phyloP scores from a whole-genome alignment of 2,797 vertebrate genomes.

The Acomys russatus region DNA sequence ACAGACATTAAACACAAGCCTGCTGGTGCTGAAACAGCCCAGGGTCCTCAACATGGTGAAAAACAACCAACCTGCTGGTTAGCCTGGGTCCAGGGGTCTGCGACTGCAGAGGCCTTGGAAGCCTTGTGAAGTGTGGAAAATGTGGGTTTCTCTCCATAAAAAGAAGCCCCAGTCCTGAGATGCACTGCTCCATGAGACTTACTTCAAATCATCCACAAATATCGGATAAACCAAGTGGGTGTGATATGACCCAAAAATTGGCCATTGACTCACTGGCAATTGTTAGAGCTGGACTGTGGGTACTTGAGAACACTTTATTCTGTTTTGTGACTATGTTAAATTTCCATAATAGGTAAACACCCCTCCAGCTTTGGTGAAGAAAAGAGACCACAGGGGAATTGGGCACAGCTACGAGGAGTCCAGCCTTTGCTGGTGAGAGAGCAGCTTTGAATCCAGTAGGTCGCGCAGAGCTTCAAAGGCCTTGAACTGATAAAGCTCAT shows the following conservation, averaged over 20 bases:
- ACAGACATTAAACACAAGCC: not conserved
- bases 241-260: not conserved
- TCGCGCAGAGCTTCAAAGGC: not conserved
- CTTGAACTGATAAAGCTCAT: not conserved
- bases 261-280: not conserved
- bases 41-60: not conserved
- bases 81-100: not conserved
- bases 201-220: constrained; percentile 10
- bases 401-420: not conserved
- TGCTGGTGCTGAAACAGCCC: not conserved
- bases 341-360: not conserved
- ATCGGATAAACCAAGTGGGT: not conserved
- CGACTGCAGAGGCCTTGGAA: not conserved
- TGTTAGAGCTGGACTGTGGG: not conserved
- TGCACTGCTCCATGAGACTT: not conserved
- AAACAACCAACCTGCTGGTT: not conserved
- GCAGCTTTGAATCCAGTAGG: not conserved
- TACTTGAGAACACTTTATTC: not conserved
- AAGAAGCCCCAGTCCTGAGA: not conserved
- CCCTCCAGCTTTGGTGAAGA: not conserved
- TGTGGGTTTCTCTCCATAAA: not conserved
- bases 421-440: not conserved
- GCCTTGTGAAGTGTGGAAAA: not conserved
- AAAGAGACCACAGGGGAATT: not conserved
- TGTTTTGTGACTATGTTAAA: constrained; percentile 17